phyloP scores from a whole-genome alignment of 2,113 vertebrate species.

The Fukomys damarensis region DNA sequence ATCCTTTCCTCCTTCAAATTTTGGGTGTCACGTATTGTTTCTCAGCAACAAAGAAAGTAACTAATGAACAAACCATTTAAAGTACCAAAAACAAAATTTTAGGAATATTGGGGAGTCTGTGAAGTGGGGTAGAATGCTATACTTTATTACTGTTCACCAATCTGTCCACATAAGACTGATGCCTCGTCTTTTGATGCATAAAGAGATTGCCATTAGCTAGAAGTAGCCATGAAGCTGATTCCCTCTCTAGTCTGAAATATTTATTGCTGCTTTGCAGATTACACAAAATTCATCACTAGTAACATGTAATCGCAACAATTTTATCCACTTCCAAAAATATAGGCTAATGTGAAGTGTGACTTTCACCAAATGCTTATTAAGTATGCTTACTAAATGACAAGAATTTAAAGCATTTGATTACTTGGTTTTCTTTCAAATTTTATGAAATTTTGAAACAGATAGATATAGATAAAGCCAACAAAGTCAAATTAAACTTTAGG shows the following conservation, averaged over 20 bases:
- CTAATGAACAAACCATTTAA: neutral
- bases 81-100: neutral
- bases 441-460: neutral
- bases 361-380: neutral
- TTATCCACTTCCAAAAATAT: neutral
- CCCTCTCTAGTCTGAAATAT: conserved; percentile 56
- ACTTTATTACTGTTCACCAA: conserved; percentile 50
- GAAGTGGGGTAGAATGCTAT: conserved; percentile 13
- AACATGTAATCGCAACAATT: conserved; percentile 51
- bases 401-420: neutral
- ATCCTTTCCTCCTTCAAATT: neutral
- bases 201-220: conserved; percentile 19
- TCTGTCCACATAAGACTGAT: conserved; percentile 19
- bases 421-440: conserved; percentile 5
- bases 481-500: neutral
- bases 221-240: conserved; percentile 36
- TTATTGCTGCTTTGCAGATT: conserved; percentile 3
- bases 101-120: neutral
- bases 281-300: conserved; percentile 13
- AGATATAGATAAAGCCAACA: neutral
- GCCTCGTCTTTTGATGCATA: conserved; percentile 27
- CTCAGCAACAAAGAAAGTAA: neutral
- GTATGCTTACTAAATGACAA: neutral
- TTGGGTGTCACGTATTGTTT: neutral
- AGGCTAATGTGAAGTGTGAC: neutral